phyloP scores from a whole-genome alignment of 2,797 vertebrate species.

The Coracias cyanogaster region DNA sequence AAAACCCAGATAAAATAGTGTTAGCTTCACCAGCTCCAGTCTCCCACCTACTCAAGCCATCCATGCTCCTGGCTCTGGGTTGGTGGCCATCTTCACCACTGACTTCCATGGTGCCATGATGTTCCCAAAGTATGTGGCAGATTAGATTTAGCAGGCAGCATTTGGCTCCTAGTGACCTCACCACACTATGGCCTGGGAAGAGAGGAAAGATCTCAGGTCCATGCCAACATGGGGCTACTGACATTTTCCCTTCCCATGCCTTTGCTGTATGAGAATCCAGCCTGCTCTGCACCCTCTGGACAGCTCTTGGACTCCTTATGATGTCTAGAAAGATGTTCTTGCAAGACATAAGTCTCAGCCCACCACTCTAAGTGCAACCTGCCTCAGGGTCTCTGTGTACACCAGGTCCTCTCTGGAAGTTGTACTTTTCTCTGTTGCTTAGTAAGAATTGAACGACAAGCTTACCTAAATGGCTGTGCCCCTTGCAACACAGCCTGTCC shows the following conservation, averaged over 20 bases:
- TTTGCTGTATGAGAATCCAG: neutral
- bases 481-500: neutral
- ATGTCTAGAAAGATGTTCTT: neutral
- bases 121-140: neutral
- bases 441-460: neutral
- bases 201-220: neutral
- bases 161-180: neutral
- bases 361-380: neutral
- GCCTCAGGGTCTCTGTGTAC: neutral
- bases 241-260: neutral
- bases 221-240: neutral
- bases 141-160: slow-evolving; percentile 2
- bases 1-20: neutral
- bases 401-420: neutral
- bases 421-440: neutral
- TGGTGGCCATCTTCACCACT: neutral
- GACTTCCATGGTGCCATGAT: neutral
- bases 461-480: neutral
- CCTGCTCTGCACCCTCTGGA: neutral
- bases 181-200: neutral
- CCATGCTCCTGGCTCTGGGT: neutral
- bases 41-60: neutral
- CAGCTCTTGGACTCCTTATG: neutral
- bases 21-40: neutral
- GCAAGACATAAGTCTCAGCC: neutral